Evolutionary conservation across 2,113 vertebrate species (phyloP).

Genomic region (Columbina picui): DNA sequence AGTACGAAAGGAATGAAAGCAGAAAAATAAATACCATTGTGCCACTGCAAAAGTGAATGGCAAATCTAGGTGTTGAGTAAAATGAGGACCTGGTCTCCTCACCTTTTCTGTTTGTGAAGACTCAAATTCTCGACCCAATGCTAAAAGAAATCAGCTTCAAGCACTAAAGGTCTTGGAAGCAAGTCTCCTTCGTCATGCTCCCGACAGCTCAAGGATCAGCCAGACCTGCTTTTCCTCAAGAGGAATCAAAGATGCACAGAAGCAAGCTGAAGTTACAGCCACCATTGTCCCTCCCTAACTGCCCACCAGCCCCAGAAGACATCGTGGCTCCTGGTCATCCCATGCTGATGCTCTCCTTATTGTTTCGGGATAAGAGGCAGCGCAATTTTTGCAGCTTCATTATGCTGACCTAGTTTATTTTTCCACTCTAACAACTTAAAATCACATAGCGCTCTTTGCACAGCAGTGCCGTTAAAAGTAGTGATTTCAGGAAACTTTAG

Average conservation of each 20-base stretch:
- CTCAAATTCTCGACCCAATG: neutral
- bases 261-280: neutral
- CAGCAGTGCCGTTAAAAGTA: slow-evolving; percentile 44
- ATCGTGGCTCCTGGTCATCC: neutral
- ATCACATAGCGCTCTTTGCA: neutral
- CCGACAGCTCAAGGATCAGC: neutral
- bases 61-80: neutral
- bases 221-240: neutral
- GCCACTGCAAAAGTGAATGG: neutral
- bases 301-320: neutral
- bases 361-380: neutral
- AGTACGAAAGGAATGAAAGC: neutral
- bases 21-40: neutral
- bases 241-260: neutral
- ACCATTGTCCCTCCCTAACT: neutral
- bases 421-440: slow-evolving; percentile 15
- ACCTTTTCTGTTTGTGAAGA: neutral
- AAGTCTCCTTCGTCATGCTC: neutral
- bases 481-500: slow-evolving; percentile 11
- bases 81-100: neutral
- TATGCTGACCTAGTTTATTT: slow-evolving; percentile 63
- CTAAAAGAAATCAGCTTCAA: neutral
- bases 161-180: neutral
- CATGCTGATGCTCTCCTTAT: neutral
- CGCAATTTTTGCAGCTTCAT: slow-evolving; percentile 27